phyloP scores from a whole-genome alignment of 1,140 invertebrate genomes.

The Charaxes varanes region DNA sequence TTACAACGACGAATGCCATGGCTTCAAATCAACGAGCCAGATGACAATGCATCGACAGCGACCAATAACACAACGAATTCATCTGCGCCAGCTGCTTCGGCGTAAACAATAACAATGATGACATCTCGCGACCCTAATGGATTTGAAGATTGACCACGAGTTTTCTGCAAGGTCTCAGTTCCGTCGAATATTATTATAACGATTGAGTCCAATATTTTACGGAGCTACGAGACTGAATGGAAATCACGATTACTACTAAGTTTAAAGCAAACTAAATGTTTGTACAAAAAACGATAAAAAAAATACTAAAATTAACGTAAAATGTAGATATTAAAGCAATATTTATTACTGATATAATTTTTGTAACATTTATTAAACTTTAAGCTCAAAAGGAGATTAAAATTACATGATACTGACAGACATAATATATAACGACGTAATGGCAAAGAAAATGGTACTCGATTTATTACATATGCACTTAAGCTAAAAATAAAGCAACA shows the following conservation, averaged over 20 bases:
- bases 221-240: too few relatives aligned
- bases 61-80: conserved; percentile 51
- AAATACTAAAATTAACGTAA: conserved; percentile 5
- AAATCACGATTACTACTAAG: too few relatives aligned
- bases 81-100: conserved; percentile 33
- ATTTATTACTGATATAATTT: conserved; percentile 4
- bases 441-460: conserved; percentile 12
- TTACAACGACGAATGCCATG: conserved; percentile 67
- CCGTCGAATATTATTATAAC: too few relatives aligned
- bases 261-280: conserved; percentile 1
- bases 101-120: conserved; percentile 2
- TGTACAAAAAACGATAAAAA: conserved; percentile 8
- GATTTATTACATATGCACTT: neutral
- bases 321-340: too few relatives aligned
- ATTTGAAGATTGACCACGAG: conserved; percentile 1
- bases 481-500: neutral
- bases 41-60: conserved; percentile 54
- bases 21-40: conserved; percentile 70
- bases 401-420: too few relatives aligned
- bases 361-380: conserved; percentile 8
- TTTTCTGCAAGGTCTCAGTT: too few relatives aligned
- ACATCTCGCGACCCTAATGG: conserved; percentile 6
- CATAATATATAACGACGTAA: conserved; percentile 4
- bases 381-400: conserved; percentile 25
- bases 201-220: too few relatives aligned